phyloP scores from a whole-genome alignment of 2,797 vertebrate genomes.

The Florisuga fusca region DNA sequence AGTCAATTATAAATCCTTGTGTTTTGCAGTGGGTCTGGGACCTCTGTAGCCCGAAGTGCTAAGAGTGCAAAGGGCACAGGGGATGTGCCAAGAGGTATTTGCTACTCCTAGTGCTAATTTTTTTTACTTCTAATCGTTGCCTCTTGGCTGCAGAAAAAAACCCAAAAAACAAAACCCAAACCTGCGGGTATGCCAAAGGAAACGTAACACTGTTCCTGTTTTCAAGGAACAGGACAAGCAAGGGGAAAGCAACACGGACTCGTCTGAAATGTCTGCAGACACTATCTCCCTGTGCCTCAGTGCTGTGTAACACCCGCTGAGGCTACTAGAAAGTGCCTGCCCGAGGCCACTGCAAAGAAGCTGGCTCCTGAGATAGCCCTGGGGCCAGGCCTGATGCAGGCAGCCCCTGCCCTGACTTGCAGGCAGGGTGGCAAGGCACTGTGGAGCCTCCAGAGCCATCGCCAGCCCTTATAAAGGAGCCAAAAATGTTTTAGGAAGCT shows the following conservation, averaged over 20 bases:
- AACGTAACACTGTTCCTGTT: neutral
- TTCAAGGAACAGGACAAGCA: neutral
- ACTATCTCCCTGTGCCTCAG: neutral
- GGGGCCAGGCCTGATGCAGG: neutral
- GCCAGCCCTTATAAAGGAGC: neutral
- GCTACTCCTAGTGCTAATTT: neutral
- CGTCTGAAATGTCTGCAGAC: neutral
- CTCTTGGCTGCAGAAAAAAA: neutral
- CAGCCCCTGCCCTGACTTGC: neutral
- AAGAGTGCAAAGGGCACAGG: neutral
- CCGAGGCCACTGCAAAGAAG: neutral
- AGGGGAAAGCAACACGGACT: neutral
- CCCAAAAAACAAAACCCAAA: too few relatives aligned
- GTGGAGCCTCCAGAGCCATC: neutral
- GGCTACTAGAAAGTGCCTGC: neutral
- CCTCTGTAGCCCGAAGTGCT: accelerated
- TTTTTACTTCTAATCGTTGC: neutral
- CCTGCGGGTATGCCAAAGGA: neutral
- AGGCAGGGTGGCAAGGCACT: neutral
- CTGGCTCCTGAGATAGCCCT: accelerated
- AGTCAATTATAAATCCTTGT: neutral
- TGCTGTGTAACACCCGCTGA: neutral
- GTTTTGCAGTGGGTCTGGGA: neutral
- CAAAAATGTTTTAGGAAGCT: neutral
- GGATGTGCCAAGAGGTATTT: neutral